phyloP scores from a whole-genome alignment of 92 coral and sea anemone species.

The Paramuricea clavata region DNA sequence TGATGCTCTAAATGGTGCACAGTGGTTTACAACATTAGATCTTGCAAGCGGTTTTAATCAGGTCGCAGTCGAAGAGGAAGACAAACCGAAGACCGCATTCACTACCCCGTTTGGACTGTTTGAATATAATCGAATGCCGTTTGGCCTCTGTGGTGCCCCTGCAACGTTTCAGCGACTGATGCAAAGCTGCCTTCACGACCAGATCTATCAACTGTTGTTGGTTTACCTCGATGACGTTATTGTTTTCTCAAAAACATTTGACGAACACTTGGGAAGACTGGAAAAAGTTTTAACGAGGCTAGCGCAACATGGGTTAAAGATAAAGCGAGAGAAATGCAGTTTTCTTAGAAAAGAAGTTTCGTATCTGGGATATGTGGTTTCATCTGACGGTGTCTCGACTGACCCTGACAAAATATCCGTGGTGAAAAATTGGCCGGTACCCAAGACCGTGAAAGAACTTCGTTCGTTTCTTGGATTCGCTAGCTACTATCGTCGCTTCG shows the following conservation, averaged over 20 bases:
- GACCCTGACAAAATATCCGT: constrained; percentile 41
- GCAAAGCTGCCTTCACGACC: constrained; percentile 65
- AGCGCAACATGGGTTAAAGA: constrained; percentile 33
- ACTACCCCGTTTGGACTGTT: constrained; percentile 69
- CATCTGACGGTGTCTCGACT: constrained; percentile 35
- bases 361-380: too few relatives aligned
- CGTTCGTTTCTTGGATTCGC: constrained; percentile 41
- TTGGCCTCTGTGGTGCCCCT: constrained; percentile 64
- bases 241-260: constrained; percentile 39
- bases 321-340: constrained; percentile 36
- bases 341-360: too few relatives aligned
- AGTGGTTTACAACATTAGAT: constrained; percentile 59
- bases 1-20: constrained; percentile 45
- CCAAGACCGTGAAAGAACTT: constrained; percentile 24
- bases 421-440: constrained; percentile 26
- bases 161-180: constrained; percentile 70
- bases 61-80: constrained; percentile 70
- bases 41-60: constrained; percentile 75
- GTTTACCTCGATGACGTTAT: constrained; percentile 52
- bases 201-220: constrained; percentile 67
- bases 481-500: constrained; percentile 32
- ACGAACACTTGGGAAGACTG: constrained; percentile 36
- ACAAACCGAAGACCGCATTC: constrained; percentile 70
- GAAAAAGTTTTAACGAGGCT: constrained; percentile 38
- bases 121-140: constrained; percentile 70